These are phyloP conservation scores for Lindbergichthys nudifrons DNA, from an alignment of 2,797 vertebrate species.

Conservation along the genomic window DNA sequence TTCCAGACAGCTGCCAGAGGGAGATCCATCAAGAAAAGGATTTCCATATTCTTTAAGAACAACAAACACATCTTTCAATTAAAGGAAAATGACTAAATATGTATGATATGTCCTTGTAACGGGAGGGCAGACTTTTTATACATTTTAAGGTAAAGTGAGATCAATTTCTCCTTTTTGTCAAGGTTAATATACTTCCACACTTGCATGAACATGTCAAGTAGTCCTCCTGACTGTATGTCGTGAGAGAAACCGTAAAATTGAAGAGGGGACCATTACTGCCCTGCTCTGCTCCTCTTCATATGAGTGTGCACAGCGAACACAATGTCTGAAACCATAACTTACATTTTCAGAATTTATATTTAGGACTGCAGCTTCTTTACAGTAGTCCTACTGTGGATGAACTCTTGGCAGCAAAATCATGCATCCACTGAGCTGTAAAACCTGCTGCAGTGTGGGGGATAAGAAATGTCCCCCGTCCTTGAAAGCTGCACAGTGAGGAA, in stretches of 20 bases:
- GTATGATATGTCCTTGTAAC: conserved; percentile 25
- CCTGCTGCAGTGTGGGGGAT: neutral
- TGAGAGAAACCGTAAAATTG: conserved; percentile 23
- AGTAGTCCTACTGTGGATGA: conserved; percentile 20
- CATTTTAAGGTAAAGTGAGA: conserved; percentile 16
- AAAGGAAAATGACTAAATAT: conserved; percentile 24
- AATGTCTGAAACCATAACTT: conserved; percentile 10
- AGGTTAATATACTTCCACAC: conserved; percentile 38
- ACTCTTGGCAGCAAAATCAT: conserved; percentile 39
- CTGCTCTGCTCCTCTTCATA: conserved; percentile 24
- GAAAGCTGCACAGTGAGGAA: conserved; percentile 43
- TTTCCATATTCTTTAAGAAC: conserved; percentile 54
- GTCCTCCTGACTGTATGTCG: conserved; percentile 25
- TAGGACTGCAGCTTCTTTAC: conserved; percentile 26
- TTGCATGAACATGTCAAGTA: conserved; percentile 33
- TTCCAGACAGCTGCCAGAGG: conserved; percentile 35
- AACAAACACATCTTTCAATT: conserved; percentile 25
- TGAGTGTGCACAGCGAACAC: conserved; percentile 11
- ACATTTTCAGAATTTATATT: conserved; percentile 22
- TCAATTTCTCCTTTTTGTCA: conserved; percentile 28
- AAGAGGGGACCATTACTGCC: conserved; percentile 24
- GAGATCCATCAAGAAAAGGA: conserved; percentile 34
- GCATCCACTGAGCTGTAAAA: conserved; percentile 48
- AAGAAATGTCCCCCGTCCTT: conserved; percentile 38
- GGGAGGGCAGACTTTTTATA: conserved; percentile 16